These are phyloP conservation scores for Magallana ariakensis DNA, from an alignment of 1,140 invertebrate genomes.

Conservation along the genomic window DNA sequence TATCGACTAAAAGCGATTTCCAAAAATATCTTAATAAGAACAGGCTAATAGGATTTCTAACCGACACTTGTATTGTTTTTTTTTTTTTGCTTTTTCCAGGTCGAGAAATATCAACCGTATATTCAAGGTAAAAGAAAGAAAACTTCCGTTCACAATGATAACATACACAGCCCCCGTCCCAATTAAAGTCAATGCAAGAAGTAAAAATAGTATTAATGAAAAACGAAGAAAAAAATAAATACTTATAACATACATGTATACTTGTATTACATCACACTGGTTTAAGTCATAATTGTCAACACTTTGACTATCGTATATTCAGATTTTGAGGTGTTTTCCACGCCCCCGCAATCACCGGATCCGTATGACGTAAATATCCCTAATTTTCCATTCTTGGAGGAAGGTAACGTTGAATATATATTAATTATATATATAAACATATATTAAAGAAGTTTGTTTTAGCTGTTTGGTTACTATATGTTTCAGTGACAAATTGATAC, in stretches of 20 bases:
- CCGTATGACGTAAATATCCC: background rate
- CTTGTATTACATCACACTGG: background rate
- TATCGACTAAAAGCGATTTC: too few species aligned
- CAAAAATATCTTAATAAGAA: too few species aligned
- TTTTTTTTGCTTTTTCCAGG: background rate
- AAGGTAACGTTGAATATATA: too few species aligned
- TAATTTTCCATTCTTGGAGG: slow-evolving; percentile 3
- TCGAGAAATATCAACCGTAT: background rate
- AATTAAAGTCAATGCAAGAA: too few species aligned
- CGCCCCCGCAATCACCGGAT: background rate
- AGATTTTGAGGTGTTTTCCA: background rate
- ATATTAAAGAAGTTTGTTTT: too few species aligned
- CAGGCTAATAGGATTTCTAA: too few species aligned
- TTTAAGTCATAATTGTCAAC: background rate
- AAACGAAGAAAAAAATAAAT: background rate
- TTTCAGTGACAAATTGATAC: too few species aligned
- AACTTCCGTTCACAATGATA: too few species aligned
- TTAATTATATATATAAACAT: too few species aligned
- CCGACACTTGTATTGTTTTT: background rate
- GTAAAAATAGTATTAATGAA: too few species aligned
- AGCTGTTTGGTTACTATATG: too few species aligned
- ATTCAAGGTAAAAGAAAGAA: background rate
- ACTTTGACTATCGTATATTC: background rate
- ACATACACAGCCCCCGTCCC: too few species aligned
- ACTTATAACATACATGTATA: background rate